Conservation (phyloP, 2,113 vertebrate genomes). For the Hippopotamus amphibius region DNA sequence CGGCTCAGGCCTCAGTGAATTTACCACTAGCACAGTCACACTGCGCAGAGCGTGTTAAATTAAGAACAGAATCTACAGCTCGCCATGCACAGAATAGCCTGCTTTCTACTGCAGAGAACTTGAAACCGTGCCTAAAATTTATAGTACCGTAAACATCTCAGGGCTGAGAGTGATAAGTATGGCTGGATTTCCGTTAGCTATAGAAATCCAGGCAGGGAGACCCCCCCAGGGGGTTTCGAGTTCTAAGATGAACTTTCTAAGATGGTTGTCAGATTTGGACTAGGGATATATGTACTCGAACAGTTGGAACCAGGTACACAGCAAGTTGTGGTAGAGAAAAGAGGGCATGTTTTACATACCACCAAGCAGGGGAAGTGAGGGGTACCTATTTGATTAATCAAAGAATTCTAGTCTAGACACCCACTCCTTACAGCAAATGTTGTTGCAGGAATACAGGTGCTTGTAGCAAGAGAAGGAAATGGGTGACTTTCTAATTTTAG, state of each 20-base stretch:
- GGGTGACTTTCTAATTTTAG: conserved; percentile 24
- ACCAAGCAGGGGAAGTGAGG: neutral
- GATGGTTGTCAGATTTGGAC: conserved; percentile 9
- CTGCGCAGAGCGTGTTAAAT: conserved; percentile 84
- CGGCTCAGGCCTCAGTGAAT: conserved; percentile 82
- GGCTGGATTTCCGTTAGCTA: conserved; percentile 77
- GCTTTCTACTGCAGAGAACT: conserved; percentile 78
- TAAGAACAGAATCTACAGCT: conserved; percentile 85
- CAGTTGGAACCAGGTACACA: neutral
- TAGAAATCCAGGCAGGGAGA: conserved; percentile 66
- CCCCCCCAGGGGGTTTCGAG: conserved; percentile 15
- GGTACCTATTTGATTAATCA: neutral
- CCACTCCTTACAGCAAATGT: neutral
- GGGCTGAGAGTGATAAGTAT: conserved; percentile 63
- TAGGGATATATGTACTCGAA: neutral
- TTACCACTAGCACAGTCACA: conserved; percentile 84
- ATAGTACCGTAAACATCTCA: conserved; percentile 73
- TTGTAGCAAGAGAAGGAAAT: neutral
- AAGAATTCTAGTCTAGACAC: neutral
- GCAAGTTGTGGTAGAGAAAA: neutral
- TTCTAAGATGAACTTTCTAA: conserved; percentile 47
- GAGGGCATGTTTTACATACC: neutral
- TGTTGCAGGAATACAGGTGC: neutral
- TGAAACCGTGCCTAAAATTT: conserved; percentile 77
- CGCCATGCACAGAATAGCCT: conserved; percentile 76